A percentile compares a stretch with the other conserved stretches of the same genome.
Conservation (phyloP, 1,140 invertebrate genomes). For the Steinernema khuongi region DNA sequence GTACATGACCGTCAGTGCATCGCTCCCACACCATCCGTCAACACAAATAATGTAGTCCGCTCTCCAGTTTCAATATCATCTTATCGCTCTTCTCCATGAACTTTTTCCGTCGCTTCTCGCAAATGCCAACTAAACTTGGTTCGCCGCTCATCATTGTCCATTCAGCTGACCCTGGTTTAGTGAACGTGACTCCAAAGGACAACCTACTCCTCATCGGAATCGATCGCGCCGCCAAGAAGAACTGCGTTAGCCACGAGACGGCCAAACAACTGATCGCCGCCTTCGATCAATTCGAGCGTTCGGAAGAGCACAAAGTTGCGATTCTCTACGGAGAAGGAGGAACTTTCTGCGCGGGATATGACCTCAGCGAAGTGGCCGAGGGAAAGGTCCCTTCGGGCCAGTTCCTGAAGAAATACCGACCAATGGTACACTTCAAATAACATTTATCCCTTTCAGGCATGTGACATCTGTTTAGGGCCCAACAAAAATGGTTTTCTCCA, state of each 20-base stretch:
- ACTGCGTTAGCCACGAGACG: slow-evolving; percentile 71
- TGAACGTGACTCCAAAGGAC: slow-evolving; percentile 36
- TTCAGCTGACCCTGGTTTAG: not conserved
- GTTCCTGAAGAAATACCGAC: slow-evolving; percentile 36
- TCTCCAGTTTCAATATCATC: too few relatives aligned
- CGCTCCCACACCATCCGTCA: not conserved
- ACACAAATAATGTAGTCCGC: slow-evolving; percentile 1
- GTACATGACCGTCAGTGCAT: not conserved
- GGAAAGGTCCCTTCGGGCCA: slow-evolving; percentile 16
- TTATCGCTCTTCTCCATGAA: not conserved
- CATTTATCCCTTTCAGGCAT: not conserved
- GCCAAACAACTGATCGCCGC: slow-evolving; percentile 68
- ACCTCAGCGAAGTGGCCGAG: slow-evolving; percentile 65
- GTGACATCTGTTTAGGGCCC: slow-evolving; percentile 63
- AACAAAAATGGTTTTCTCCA: slow-evolving; percentile 68
- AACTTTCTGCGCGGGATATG: slow-evolving; percentile 82
- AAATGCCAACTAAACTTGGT: not conserved
- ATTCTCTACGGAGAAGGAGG: slow-evolving; percentile 79
- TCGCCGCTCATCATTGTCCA: not conserved
- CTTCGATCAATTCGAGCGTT: slow-evolving; percentile 73
- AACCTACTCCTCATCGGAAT: slow-evolving; percentile 73
- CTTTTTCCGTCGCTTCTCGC: not conserved
- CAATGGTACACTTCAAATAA: slow-evolving; percentile 29
- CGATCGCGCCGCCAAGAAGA: slow-evolving; percentile 74
- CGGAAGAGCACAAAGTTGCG: slow-evolving; percentile 67